Conservation (phyloP, 2,888 invertebrate species). For the Diloba caeruleocephala region DNA sequence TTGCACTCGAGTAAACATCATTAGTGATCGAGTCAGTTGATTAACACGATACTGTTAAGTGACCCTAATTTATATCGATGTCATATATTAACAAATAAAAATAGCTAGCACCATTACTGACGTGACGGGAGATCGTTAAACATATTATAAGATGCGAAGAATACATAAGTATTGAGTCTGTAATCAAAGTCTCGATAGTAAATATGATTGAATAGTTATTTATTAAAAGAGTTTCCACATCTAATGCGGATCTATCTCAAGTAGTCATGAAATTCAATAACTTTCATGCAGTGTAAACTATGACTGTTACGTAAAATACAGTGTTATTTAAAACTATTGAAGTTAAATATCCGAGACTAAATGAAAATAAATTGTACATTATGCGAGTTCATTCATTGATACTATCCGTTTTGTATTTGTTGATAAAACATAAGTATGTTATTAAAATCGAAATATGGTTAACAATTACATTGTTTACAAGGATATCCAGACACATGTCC, state of each 20-base stretch:
- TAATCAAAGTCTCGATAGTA: background rate
- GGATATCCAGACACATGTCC: conserved; percentile 87
- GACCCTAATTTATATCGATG: conserved; percentile 65
- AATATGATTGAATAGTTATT: background rate
- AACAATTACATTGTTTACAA: conserved; percentile 86
- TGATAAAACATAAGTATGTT: background rate
- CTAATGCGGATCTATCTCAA: background rate
- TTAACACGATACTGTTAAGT: conserved; percentile 73
- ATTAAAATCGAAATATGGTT: conserved; percentile 1
- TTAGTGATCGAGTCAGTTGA: conserved; percentile 58
- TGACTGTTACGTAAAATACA: conserved; percentile 11
- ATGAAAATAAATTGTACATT: conserved; percentile 16
- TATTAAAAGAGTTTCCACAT: background rate
- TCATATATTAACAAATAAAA: conserved; percentile 60
- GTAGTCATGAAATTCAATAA: conserved; percentile 8
- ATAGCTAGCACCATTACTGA: conserved; percentile 34
- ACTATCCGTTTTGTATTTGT: background rate
- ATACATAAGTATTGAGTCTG: conserved; percentile 6
- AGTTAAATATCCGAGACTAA: conserved; percentile 33
- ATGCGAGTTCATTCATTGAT: conserved; percentile 16
- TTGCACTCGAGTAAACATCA: conserved; percentile 62
- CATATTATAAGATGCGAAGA: conserved; percentile 12
- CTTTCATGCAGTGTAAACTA: conserved; percentile 18
- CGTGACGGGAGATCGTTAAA: conserved; percentile 28
- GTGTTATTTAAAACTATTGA: conserved; percentile 17